Base-by-base conservation (phyloP, 1,140 invertebrate species). In the Zelostemma sp. region DNA sequence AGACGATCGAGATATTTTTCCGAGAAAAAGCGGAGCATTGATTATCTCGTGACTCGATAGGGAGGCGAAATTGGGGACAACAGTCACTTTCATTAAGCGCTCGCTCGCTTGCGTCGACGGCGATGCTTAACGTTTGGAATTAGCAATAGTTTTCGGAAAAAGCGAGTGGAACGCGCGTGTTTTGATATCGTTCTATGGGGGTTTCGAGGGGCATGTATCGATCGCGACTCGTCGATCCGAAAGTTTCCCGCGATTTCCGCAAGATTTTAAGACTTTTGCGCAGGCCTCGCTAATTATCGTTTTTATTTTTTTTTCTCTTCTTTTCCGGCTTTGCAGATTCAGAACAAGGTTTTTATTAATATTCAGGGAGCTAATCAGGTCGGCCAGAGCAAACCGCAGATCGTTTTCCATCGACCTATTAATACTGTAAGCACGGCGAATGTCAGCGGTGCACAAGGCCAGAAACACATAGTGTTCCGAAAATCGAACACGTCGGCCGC, bases 401-500 rank as follows among this genome's bases (percentile, higher is more conserved):
- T 85, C 21, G 75, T 84, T 5, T 80, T 83, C 60, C 80, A 81
- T 61, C 76, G 80, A 47, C 80, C 79, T 43, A 75, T 84, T 35
- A 80, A 73, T 64, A 72, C 68, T 31, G 74, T 80, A 25, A 78
- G 60, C 46, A 67, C 77, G 4, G 46, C 78, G 11, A 72, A 63
- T 46, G 67, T 68, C 2, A 53, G 72, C 12, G 51, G 68, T 12
- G 49, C 71, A 8, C 76, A 80, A 45, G 68, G 72, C 1, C 81
- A 84, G 45, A 84, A 85, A 48, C 82, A 83, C 45, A 85, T 85
- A 73, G 63, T 85, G 47, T 63, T 84, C 28, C 74, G 80, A 65
- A 82, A 84, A 31, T 77, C 82, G n/a, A 77, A 79, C 16, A 63
- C 76, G n/a, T 78, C 84, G 15, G 76, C 78, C 28, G 80, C 83